Evolutionary conservation across 2,113 vertebrate species (phyloP).

Genomic region (Petaurus breviceps): DNA sequence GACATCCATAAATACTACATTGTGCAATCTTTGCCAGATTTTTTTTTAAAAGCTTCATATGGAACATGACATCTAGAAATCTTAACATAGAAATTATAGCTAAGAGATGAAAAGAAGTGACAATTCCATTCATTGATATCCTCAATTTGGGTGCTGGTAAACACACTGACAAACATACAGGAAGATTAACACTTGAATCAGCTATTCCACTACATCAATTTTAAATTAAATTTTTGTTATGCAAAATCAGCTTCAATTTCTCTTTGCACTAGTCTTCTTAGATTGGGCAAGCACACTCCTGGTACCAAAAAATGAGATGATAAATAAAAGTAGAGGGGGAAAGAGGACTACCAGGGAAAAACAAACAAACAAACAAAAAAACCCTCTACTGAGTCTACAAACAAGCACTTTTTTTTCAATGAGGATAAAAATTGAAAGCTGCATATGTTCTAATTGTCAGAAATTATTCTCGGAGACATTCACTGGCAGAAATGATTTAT

Average conservation of each 20-base stretch:
- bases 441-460: conserved; percentile 74
- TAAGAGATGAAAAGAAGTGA: background rate
- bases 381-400: conserved; percentile 42
- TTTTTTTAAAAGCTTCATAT: background rate
- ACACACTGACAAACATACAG: background rate
- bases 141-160: background rate
- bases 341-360: conserved; percentile 30
- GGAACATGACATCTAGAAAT: background rate
- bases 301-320: conserved; percentile 30
- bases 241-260: conserved; percentile 72
- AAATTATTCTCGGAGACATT: conserved; percentile 74
- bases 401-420: conserved; percentile 60
- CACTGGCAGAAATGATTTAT: conserved; percentile 76
- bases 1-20: background rate
- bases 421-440: conserved; percentile 74
- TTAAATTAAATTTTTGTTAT: conserved; percentile 64
- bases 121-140: background rate
- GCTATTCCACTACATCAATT: conserved; percentile 1
- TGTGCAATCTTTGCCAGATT: background rate
- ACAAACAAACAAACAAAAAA: conserved; percentile 50
- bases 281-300: background rate
- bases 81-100: background rate
- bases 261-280: conserved; percentile 44
- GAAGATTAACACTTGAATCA: conserved; percentile 15
- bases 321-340: conserved; percentile 50